phyloP scores from a whole-genome alignment of 35 echinoderm and acorn worm genomes.

The Apostichopus californicus region DNA sequence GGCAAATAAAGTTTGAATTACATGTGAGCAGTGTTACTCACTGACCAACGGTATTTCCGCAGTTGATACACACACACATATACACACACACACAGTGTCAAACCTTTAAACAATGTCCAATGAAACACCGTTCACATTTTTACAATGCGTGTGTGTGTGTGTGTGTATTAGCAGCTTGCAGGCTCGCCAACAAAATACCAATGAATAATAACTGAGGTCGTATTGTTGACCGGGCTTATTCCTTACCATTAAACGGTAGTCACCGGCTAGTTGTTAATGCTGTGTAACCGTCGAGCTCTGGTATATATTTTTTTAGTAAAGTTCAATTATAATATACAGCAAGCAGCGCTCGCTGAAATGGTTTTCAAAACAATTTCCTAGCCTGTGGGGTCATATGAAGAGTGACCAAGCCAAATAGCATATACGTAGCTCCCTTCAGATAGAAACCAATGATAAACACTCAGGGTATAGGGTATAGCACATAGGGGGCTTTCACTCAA shows the following conservation, averaged over 20 bases:
- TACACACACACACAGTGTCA: background rate
- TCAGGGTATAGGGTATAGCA: too few species aligned
- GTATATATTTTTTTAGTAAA: background rate
- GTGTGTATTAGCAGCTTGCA: background rate
- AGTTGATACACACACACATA: background rate
- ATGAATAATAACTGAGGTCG: conserved; percentile 6
- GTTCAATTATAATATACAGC: conserved; percentile 19
- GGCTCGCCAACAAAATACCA: background rate
- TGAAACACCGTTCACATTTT: too few species aligned
- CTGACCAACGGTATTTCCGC: too few species aligned
- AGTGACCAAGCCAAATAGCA: background rate
- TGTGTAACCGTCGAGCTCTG: background rate
- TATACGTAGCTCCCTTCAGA: too few species aligned
- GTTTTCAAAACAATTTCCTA: conserved; percentile 4
- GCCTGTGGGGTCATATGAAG: background rate
- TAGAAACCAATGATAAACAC: too few species aligned
- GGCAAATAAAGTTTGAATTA: too few species aligned
- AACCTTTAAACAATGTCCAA: background rate
- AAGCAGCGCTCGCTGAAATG: background rate
- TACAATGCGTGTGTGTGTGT: background rate
- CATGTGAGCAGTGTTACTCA: too few species aligned
- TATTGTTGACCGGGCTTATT: background rate
- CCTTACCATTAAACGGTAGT: background rate
- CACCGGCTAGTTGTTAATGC: background rate
- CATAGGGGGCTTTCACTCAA: too few species aligned